Percentiles rank a stretch among this genome's conserved stretches.
Conservation (phyloP, 2,888 invertebrate genomes). For the Eupithecia centaureata region DNA sequence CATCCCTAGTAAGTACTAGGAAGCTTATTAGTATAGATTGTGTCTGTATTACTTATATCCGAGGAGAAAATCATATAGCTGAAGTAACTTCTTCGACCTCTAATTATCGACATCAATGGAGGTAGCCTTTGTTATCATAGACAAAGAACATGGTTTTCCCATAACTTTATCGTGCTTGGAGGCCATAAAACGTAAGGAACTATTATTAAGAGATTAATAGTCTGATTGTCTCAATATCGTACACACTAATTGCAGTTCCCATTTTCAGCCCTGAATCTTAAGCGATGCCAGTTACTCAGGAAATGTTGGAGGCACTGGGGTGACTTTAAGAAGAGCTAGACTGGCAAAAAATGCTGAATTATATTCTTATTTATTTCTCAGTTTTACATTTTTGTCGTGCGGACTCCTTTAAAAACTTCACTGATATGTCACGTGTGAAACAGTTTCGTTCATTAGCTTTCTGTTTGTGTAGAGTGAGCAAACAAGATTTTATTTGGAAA, state of each 20-base stretch:
- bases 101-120: background rate
- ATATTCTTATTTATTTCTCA: constrained; percentile 29
- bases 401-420: constrained; percentile 28
- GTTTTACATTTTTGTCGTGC: constrained; percentile 24
- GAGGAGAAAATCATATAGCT: background rate
- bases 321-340: constrained; percentile 16
- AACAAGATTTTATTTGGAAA: constrained; percentile 38
- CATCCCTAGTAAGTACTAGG: too few relatives aligned
- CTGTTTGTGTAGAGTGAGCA: constrained; percentile 46
- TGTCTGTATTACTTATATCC: background rate
- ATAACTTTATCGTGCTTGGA: constrained; percentile 13
- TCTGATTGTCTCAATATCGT: constrained; percentile 14
- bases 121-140: constrained; percentile 8
- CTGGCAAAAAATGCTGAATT: constrained; percentile 28
- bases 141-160: constrained; percentile 22
- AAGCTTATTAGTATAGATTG: too few relatives aligned
- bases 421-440: constrained; percentile 18
- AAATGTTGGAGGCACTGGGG: constrained; percentile 13
- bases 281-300: constrained; percentile 13
- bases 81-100: background rate
- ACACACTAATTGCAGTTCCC: constrained; percentile 22
- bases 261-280: constrained; percentile 16
- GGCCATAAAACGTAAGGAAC: constrained; percentile 5
- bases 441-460: constrained; percentile 36
- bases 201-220: constrained; percentile 21